Percentiles rank a stretch among this genome's conserved stretches.
Evolutionary conservation across 2,113 vertebrate species (phyloP).

Genomic region (Anguilla japonica): DNA sequence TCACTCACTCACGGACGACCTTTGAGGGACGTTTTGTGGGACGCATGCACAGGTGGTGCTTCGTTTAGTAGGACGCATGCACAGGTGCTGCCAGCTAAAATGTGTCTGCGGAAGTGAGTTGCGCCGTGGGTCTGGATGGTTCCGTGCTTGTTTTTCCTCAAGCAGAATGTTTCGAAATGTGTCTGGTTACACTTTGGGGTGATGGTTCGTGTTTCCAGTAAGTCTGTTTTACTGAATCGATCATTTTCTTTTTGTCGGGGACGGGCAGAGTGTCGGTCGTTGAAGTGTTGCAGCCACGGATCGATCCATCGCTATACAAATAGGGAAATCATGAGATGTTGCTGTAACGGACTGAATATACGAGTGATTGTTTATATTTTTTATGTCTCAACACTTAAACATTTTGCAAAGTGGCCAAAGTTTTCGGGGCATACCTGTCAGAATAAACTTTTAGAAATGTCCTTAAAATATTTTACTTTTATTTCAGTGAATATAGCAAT

Average conservation of each 20-base stretch:
- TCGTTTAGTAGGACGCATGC: too few species aligned
- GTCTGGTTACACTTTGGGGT: background rate
- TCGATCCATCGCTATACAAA: background rate
- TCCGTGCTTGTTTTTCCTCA: background rate
- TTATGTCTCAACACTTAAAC: background rate
- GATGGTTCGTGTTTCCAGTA: background rate
- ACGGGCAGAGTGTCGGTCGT: background rate
- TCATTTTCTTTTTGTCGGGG: background rate
- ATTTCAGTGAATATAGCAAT: background rate
- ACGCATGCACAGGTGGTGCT: too few species aligned
- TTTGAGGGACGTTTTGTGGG: too few species aligned
- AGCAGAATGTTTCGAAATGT: background rate
- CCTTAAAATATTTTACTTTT: background rate
- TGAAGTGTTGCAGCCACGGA: background rate
- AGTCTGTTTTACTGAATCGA: background rate
- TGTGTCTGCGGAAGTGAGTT: too few species aligned
- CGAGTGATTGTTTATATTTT: background rate
- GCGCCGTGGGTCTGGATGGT: too few species aligned
- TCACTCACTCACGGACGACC: too few species aligned
- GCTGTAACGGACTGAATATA: background rate
- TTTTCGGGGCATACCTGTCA: background rate
- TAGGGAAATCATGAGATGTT: background rate
- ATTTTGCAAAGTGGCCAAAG: background rate
- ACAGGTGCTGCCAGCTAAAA: too few species aligned
- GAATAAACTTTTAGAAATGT: background rate